Evolutionary conservation across 2,113 vertebrate species (phyloP).

Genomic region (Gopherus evgoodei): DNA sequence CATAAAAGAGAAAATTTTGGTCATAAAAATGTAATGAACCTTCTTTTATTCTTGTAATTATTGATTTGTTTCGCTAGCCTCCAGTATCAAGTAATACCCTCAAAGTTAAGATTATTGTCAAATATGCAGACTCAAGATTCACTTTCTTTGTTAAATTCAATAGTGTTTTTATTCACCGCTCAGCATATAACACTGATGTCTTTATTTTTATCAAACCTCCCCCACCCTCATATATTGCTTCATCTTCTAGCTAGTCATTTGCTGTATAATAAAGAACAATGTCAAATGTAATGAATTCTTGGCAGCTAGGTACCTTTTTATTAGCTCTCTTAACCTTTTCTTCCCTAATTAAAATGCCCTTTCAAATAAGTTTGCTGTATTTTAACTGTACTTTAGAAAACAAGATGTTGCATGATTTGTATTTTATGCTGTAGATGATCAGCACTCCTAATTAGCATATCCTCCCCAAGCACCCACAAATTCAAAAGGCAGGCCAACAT

Average conservation of each 20-base stretch:
- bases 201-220: neutral
- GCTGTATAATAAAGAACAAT: neutral
- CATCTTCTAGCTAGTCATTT: neutral
- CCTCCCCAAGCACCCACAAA: neutral
- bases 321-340: neutral
- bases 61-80: neutral
- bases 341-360: neutral
- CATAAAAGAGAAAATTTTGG: neutral
- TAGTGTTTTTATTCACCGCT: conserved; percentile 12
- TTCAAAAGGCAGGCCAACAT: neutral
- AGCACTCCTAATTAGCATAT: neutral
- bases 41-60: neutral
- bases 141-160: conserved; percentile 7
- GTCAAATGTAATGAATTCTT: neutral
- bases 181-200: neutral
- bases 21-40: neutral
- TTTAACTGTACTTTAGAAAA: neutral
- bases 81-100: neutral
- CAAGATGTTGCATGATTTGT: neutral
- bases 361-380: neutral
- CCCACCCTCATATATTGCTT: neutral
- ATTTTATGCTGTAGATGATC: neutral
- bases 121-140: neutral
- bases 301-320: neutral
- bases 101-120: neutral